A percentile compares a stretch with the other conserved stretches of the same genome.
Conservation (phyloP, 2,113 vertebrate genomes). For the Hemibagrus wyckioides region DNA sequence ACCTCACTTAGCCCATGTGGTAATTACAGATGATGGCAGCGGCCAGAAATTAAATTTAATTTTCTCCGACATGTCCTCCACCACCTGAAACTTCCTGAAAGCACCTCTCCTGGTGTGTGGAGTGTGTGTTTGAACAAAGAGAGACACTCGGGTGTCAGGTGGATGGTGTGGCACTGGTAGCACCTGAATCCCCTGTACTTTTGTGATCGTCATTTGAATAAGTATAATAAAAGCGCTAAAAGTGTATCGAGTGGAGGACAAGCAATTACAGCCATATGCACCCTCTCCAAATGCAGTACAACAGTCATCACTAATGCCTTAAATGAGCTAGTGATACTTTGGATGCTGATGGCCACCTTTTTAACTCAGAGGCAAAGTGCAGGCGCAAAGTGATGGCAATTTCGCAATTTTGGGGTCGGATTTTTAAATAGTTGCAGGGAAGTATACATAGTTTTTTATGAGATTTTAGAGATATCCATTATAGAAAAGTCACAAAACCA, state of each 20-base stretch:
- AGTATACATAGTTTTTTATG: neutral
- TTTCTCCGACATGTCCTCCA: constrained; percentile 24
- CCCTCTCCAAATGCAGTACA: neutral
- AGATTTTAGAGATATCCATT: neutral
- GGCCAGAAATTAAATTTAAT: constrained; percentile 23
- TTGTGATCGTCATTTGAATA: neutral
- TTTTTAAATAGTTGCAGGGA: neutral
- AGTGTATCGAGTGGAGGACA: neutral
- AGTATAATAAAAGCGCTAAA: neutral
- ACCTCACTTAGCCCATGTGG: constrained; percentile 35
- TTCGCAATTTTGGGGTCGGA: neutral
- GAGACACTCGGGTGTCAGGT: neutral
- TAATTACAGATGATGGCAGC: constrained; percentile 38
- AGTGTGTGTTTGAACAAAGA: neutral
- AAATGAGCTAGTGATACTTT: neutral
- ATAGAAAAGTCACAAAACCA: neutral
- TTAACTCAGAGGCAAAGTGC: neutral
- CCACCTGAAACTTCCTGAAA: neutral
- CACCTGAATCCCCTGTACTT: neutral
- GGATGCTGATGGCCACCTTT: neutral
- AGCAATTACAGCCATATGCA: constrained; percentile 19
- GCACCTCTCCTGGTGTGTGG: neutral
- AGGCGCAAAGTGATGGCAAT: neutral
- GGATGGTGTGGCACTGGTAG: neutral
- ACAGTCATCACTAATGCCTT: neutral